Base-by-base conservation (phyloP, 2,888 invertebrate species). In the Smittia sp. region DNA sequence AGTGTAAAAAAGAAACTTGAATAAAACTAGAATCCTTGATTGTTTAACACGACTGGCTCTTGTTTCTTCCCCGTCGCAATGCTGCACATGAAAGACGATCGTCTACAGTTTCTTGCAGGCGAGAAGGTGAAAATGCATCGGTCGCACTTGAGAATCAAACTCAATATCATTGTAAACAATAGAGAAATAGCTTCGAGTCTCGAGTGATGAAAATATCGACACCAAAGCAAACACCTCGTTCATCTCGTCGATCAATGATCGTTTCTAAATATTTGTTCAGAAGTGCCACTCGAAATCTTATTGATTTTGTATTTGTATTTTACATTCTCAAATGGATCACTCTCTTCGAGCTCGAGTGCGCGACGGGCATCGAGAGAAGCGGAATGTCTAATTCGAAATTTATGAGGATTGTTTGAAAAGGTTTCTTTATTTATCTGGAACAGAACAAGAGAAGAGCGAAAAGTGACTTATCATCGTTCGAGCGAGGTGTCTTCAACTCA, bases 251-350 rank as follows among this genome's bases (percentile, higher is more conserved):
- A 63, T 63, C 63, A 27, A 13, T 15, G 63, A 63, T 63, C 63
- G 63, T 63, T 63, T 63, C 63, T 63, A 63, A 63, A 63, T 63
- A 63, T 63, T 63, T 63, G 63, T 63, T 63, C 27, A 27, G 63
- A 63, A 63, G 63, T 63, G 63, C 63, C 63, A 63, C 63, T 63
- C 15, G 63, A 63, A 58, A 63, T 63, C n/a, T n/a, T 6, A 63
- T 63, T 63, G 63, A 63, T 27, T 63, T 63, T 63, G 1, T 63
- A 27, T 63, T 63, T 63, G 63, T 63, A n/a, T 63, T 63, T 25
- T 27, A 27, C 63, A 25, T 63, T 27, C 20, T 63, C 63, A 63
- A 63, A 63, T 63, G 63, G 63, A 63, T 63, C 63, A 63, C 63
- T 27, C 20, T 27, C 20, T 63, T 63, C 25, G 15, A 22, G 22